These are phyloP conservation scores for Acleris laterana DNA, from an alignment of 2,888 invertebrate species.

Conservation along the genomic window DNA sequence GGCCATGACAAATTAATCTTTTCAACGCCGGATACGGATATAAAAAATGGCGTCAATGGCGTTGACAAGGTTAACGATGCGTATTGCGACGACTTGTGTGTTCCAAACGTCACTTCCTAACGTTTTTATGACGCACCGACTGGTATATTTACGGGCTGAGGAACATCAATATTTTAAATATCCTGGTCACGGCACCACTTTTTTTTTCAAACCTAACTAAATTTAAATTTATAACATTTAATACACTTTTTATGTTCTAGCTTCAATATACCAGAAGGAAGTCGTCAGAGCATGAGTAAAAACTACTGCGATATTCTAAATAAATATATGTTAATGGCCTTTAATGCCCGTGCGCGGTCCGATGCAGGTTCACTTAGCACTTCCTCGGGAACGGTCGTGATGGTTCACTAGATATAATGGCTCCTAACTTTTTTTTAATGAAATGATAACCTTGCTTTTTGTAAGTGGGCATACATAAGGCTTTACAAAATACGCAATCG, in stretches of 20 bases:
- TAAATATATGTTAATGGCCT: slow-evolving; percentile 10
- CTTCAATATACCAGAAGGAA: slow-evolving; percentile 12
- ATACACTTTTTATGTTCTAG: slow-evolving; percentile 28
- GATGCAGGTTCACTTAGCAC: slow-evolving; percentile 64
- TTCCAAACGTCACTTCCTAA: not conserved
- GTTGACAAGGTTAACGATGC: too few relatives aligned
- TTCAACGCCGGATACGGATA: too few relatives aligned
- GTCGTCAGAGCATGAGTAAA: slow-evolving; percentile 8
- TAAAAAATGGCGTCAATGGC: too few relatives aligned
- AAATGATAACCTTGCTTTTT: not conserved
- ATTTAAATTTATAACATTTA: not conserved
- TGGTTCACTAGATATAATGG: slow-evolving; percentile 20
- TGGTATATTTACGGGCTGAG: not conserved
- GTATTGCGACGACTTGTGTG: too few relatives aligned
- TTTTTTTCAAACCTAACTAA: not conserved
- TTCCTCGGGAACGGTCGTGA: not conserved
- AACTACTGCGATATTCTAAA: not conserved
- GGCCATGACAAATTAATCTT: not conserved
- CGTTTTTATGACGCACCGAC: not conserved
- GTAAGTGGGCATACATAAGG: too few relatives aligned
- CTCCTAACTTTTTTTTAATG: slow-evolving; percentile 23
- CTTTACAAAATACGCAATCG: too few relatives aligned
- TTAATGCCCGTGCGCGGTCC: slow-evolving; percentile 51
- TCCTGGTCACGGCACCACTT: slow-evolving; percentile 19
- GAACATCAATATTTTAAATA: not conserved